Percentiles rank a stretch among this genome's conserved stretches.
phyloP scores from a whole-genome alignment of 2,797 vertebrate genomes.

The Leptodactylus fallax region DNA sequence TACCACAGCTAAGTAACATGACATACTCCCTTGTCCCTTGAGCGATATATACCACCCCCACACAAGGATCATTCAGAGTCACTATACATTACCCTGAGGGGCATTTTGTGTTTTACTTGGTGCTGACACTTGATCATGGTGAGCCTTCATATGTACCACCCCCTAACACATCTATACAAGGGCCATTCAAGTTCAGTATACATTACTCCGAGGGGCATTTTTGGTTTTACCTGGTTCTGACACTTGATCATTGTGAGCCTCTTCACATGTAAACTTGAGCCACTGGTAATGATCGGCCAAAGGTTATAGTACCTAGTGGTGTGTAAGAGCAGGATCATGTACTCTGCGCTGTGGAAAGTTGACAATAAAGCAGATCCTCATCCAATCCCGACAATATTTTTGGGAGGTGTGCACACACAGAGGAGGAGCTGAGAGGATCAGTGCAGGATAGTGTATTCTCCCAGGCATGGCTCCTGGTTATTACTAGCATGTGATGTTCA shows the following conservation, averaged over 20 bases:
- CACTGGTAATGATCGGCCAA: not conserved
- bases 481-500: not conserved
- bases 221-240: conserved; percentile 6
- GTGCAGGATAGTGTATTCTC: not conserved
- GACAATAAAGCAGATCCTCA: not conserved
- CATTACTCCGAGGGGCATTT: not conserved
- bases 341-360: not conserved
- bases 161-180: too few species aligned
- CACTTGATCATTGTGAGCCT: conserved; percentile 10
- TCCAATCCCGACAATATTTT: conserved; percentile 10
- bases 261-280: not conserved
- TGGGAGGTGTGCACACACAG: not conserved
- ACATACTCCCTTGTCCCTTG: too few species aligned
- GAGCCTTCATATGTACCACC: too few species aligned
- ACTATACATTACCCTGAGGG: too few species aligned
- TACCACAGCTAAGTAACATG: too few species aligned
- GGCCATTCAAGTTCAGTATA: too few species aligned
- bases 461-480: conserved; percentile 2
- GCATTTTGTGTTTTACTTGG: too few species aligned
- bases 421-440: not conserved
- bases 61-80: too few species aligned
- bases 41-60: too few species aligned
- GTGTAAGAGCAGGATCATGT: not conserved
- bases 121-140: too few species aligned
- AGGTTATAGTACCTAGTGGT: not conserved